These are phyloP conservation scores for Magallana gigas DNA, from an alignment of 1,140 invertebrate genomes.

Conservation along the genomic window DNA sequence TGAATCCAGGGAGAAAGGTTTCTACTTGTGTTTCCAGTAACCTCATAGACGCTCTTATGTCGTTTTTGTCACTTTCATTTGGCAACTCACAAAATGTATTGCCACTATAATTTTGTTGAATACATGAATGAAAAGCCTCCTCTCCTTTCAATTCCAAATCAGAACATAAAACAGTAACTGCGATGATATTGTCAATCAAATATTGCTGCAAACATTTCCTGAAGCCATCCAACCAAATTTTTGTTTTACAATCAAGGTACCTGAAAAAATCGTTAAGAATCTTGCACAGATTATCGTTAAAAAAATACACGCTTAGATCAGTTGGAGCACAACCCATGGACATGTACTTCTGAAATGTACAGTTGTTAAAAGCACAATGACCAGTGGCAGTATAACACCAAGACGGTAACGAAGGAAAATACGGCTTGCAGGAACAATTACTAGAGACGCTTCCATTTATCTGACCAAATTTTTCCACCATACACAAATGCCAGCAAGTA, in stretches of 20 bases:
- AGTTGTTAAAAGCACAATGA: background rate
- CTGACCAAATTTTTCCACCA: background rate
- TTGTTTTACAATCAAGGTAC: constrained; percentile 3
- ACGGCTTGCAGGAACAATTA: background rate
- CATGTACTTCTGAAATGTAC: background rate
- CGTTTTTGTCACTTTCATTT: background rate
- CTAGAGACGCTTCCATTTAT: background rate
- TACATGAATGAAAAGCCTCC: background rate
- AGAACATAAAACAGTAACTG: background rate
- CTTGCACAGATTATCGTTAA: background rate
- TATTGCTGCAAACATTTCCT: constrained; percentile 7
- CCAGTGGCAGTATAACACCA: background rate
- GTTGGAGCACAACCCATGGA: too few species aligned
- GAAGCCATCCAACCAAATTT: background rate
- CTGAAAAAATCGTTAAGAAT: background rate
- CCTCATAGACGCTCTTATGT: background rate
- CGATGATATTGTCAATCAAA: background rate
- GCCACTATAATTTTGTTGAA: background rate
- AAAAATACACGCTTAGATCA: too few species aligned
- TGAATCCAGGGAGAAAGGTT: background rate
- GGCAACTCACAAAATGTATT: background rate
- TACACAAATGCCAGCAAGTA: constrained; percentile 25
- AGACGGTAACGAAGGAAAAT: background rate
- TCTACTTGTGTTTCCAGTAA: background rate
- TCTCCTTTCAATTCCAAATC: background rate